Evolutionary conservation across 2,113 vertebrate species (phyloP), one percentile per base, ranked within the genome.

Genomic region (Falco punctatus): DNA sequence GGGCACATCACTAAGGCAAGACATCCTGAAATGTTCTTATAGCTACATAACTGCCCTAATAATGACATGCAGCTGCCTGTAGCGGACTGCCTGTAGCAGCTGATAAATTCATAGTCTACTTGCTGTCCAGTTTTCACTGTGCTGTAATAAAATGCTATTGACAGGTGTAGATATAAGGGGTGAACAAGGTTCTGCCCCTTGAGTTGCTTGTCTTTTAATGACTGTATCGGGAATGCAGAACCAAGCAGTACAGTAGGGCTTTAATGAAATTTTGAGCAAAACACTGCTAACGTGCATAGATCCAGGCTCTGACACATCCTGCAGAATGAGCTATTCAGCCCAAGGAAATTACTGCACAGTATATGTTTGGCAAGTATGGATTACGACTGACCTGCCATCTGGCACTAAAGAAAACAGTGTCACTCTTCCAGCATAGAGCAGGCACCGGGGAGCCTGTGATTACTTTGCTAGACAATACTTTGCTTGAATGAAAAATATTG

Each of bases 51-150:
- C 70, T 80, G 38, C 86, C 65, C 84, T 44, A 35, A 46, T 40
- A 77, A 91, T 54, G 88, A 64, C 93, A 95, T 15, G 73, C 78
- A 64, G 80, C 86, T 94, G 81, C 81, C 95, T 80, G 48, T 3
- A 80, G 78, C 26, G 4, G 13, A 78, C 51, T 67, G 81, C 82
- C 75, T 89, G 84, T 74, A 95, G 85, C 73, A 87, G 86, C 61
- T 51, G 71, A 86, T 55, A 86, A 92, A 79, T 77, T 46, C 75
- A 44, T 5, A 78, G 54, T 26, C 87, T 74, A 6, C 59, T 81
- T 73, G 64, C 88, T 92, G 93, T 62, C 95, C 90, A 58, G 42
- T 54, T 83, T 74, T 80, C 71, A 62, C 74, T 40, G n/a, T 28
- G 42, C 55, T 94, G 54, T 38, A 93, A 77, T 49, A 58, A 94